Base-by-base conservation (phyloP, 2,113 vertebrate species). In the Excalfactoria chinensis region DNA sequence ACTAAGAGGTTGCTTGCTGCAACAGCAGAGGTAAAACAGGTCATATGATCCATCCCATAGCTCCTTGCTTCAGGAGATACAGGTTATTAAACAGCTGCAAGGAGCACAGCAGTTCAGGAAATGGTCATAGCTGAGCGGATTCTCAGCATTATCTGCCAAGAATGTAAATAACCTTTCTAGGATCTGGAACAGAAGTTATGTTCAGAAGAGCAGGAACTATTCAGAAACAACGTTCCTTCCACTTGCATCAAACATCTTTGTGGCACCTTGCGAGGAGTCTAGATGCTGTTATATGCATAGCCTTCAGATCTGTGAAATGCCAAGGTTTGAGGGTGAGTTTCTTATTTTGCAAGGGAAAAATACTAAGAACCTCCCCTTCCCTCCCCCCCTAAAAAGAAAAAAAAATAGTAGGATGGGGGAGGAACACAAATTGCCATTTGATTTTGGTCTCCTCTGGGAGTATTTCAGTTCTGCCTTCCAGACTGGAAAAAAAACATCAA, bases 271-370 rank as follows among this genome's bases (percentile, higher is more conserved):
- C 71, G 44, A 70, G 51, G 88, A 78, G 35, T 75, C 44, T 92
- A 92, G 86, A 77, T 93, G 90, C 84, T 94, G 73, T 75, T 90
- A 3, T 73, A 77, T 90, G 66, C 75, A 84, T 81, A 68, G 58
- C 66, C 90, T 78, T 84, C 73, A 84, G 80, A 72, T 62, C 56
- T 84, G 70, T 75, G 81, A 84, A 90, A 92, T 88, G 53, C 80
- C 90, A 94, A 22, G 73, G 58, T 86, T 84, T 19, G 4, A 90
- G 86, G 62, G 71, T 93, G 86, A 69, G 35, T 72, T 93, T 90
- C 32, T 95, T 92, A 86, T 86, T 95, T 53, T 90, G 90, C 53
- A 64, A 84, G 73, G 63, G 84, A 95, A 90, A 93, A 92, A 78
- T 48, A 78, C 87, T 67, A 60, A 18, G 25, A 41, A 41, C 37